phyloP scores from a whole-genome alignment of 1,140 invertebrate species.

The Subanguina moxae region DNA sequence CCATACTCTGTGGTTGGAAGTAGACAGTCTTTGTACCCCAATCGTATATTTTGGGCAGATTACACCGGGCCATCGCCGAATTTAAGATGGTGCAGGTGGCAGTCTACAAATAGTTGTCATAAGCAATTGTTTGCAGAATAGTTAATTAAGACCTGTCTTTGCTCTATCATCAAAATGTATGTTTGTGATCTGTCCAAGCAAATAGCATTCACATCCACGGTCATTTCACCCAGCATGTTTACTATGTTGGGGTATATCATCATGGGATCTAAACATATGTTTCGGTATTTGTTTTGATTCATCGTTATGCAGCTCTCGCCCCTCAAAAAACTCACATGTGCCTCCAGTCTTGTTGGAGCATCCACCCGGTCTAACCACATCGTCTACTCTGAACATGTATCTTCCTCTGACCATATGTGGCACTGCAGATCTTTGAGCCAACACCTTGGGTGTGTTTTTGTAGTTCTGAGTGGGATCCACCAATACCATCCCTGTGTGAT shows the following conservation, averaged over 20 bases:
- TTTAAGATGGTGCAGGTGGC: slow-evolving; percentile 55
- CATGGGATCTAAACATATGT: slow-evolving; percentile 49
- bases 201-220: slow-evolving; percentile 57
- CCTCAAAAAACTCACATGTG: slow-evolving; percentile 44
- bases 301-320: no score
- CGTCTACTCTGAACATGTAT: slow-evolving; percentile 59
- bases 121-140: slow-evolving; percentile 1
- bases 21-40: slow-evolving; percentile 59
- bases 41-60: slow-evolving; percentile 58
- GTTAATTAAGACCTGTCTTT: slow-evolving; percentile 42
- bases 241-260: slow-evolving; percentile 59
- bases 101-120: slow-evolving; percentile 35
- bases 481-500: slow-evolving; percentile 56
- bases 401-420: slow-evolving; percentile 57
- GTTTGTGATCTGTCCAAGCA: slow-evolving; percentile 55
- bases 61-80: slow-evolving; percentile 53
- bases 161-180: slow-evolving; percentile 59
- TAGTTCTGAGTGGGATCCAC: slow-evolving; percentile 57
- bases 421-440: slow-evolving; percentile 57
- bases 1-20: slow-evolving; percentile 58
- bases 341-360: slow-evolving; percentile 59
- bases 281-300: not conserved
- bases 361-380: slow-evolving; percentile 56
- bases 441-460: slow-evolving; percentile 58
- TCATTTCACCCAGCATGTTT: slow-evolving; percentile 60